Percentiles rank a stretch among this genome's conserved stretches.
phyloP scores from a whole-genome alignment of 1,140 invertebrate genomes.

The Drosophila nikananu region DNA sequence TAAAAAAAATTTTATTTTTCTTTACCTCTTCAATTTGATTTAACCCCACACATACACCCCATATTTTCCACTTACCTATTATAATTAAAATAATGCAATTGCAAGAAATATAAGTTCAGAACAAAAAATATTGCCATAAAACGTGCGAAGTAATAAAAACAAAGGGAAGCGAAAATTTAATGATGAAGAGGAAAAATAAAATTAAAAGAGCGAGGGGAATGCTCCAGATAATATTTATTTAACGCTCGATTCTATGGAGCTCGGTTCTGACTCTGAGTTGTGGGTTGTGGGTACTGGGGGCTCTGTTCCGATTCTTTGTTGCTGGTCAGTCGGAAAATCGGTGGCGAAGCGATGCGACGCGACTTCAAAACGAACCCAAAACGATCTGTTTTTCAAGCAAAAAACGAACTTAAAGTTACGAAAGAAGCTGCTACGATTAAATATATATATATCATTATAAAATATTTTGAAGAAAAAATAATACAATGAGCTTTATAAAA shows the following conservation, averaged over 20 bases:
- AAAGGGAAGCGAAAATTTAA: conserved; percentile 16
- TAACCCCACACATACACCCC: neutral
- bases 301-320: conserved; percentile 39
- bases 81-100: conserved; percentile 30
- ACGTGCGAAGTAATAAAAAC: conserved; percentile 42
- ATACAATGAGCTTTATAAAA: neutral
- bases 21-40: too few relatives aligned
- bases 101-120: conserved; percentile 42
- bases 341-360: conserved; percentile 20
- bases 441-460: neutral
- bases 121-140: conserved; percentile 30
- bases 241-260: conserved; percentile 22
- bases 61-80: neutral
- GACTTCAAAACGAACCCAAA: conserved; percentile 18
- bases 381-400: conserved; percentile 1
- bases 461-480: neutral
- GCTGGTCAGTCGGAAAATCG: conserved; percentile 48
- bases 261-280: conserved; percentile 13
- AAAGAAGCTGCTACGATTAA: neutral
- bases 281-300: conserved; percentile 24
- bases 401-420: neutral
- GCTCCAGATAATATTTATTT: conserved; percentile 29
- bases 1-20: too few relatives aligned
- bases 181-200: conserved; percentile 18
- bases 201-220: conserved; percentile 17